Evolutionary conservation across 92 coral and sea anemone species (phyloP).

Genomic region (Diadumene lineata): DNA sequence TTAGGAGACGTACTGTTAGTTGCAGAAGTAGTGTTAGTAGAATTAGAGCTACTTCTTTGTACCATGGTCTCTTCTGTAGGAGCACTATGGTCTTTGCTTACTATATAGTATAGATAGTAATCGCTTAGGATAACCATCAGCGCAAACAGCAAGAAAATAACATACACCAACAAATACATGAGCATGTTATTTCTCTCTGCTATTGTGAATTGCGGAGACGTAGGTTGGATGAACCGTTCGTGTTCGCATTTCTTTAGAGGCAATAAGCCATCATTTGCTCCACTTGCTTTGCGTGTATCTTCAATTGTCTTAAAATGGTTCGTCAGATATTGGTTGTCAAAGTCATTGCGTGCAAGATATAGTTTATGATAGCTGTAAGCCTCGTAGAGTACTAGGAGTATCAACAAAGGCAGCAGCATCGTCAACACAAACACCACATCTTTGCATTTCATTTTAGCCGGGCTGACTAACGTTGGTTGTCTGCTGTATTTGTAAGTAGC

Average conservation of each 20-base stretch:
- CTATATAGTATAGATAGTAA: conserved; percentile 56
- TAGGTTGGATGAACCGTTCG: conserved; percentile 80
- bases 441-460: conserved; percentile 50
- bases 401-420: conserved; percentile 78
- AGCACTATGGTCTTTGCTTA: conserved; percentile 43
- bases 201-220: conserved; percentile 71
- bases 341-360: conserved; percentile 72
- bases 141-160: conserved; percentile 69
- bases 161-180: conserved; percentile 60
- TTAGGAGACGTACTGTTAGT: background rate
- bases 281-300: conserved; percentile 85
- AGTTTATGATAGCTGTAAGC: conserved; percentile 88
- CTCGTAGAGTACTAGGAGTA: conserved; percentile 73
- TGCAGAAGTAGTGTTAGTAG: conserved; percentile 19
- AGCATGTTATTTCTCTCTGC: conserved; percentile 65
- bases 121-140: conserved; percentile 70
- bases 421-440: conserved; percentile 36
- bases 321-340: conserved; percentile 91
- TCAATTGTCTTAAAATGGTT: conserved; percentile 91
- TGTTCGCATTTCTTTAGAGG: conserved; percentile 95
- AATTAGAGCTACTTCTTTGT: conserved; percentile 4
- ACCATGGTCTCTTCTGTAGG: conserved; percentile 13
- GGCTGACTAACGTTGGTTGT: conserved; percentile 6
- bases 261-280: conserved; percentile 74
- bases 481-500: conserved; percentile 14